phyloP scores from a whole-genome alignment of 2,888 invertebrate genomes.

The Dorcus hopei region DNA sequence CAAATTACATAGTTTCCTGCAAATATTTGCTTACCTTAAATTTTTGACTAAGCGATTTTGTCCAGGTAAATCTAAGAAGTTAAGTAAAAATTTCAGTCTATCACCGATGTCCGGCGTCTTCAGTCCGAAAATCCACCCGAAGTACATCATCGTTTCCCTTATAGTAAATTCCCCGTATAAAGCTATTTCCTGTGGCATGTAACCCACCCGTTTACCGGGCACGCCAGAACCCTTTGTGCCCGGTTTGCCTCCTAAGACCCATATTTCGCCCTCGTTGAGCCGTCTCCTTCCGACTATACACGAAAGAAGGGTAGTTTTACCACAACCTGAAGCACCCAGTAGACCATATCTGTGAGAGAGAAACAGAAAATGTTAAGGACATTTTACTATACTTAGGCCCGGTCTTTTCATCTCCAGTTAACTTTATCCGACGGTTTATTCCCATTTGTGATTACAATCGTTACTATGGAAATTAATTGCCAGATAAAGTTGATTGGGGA shows the following conservation, averaged over 20 bases:
- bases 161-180: constrained; percentile 91
- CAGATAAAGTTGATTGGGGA: too few relatives aligned
- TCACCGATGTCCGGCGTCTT: constrained; percentile 74
- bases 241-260: constrained; percentile 86
- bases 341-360: constrained; percentile 76
- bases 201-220: constrained; percentile 92
- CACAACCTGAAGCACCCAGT: constrained; percentile 92
- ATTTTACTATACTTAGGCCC: background rate
- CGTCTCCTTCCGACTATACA: constrained; percentile 87
- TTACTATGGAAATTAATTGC: too few relatives aligned
- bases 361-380: background rate
- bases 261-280: constrained; percentile 83
- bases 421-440: too few relatives aligned
- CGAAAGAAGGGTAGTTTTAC: constrained; percentile 91
- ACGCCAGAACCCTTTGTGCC: constrained; percentile 87
- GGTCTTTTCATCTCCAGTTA: too few relatives aligned
- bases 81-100: constrained; percentile 79
- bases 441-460: too few relatives aligned
- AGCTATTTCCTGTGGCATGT: constrained; percentile 94
- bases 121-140: constrained; percentile 96
- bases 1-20: too few relatives aligned
- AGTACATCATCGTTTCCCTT: constrained; percentile 93
- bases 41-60: constrained; percentile 77
- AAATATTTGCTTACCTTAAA: constrained; percentile 56
- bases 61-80: constrained; percentile 87